Evolutionary conservation across 1,140 invertebrate species (phyloP).

Genomic region (Drosophila nigromelanica): DNA sequence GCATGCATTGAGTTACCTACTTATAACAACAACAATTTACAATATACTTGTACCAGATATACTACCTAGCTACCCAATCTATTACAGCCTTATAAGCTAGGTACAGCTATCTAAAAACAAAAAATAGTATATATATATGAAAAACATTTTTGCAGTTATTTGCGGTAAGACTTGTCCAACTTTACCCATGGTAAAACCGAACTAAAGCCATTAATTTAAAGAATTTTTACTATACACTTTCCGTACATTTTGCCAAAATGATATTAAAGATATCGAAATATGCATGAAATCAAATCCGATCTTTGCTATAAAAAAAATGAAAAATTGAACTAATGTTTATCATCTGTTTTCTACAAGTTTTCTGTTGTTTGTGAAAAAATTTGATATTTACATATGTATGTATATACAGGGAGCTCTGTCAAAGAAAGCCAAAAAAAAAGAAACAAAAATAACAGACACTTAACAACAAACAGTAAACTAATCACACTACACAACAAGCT

Average conservation of each 20-base stretch:
- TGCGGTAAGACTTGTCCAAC: slow-evolving; percentile 34
- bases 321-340: slow-evolving; percentile 78
- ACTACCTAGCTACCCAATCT: slow-evolving; percentile 52
- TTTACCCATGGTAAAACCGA: slow-evolving; percentile 4
- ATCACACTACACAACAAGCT: slow-evolving; percentile 43
- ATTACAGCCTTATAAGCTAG: slow-evolving; percentile 55
- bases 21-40: slow-evolving; percentile 33
- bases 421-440: slow-evolving; percentile 59
- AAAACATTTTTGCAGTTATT: slow-evolving; percentile 27
- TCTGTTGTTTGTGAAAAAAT: slow-evolving; percentile 61
- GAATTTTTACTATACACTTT: background rate
- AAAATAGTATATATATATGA: background rate
- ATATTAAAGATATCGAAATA: slow-evolving; percentile 10
- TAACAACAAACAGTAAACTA: slow-evolving; percentile 58
- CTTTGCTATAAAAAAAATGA: slow-evolving; percentile 13
- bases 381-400: slow-evolving; percentile 43
- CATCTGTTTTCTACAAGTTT: slow-evolving; percentile 69
- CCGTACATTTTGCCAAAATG: slow-evolving; percentile 5
- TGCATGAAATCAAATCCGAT: slow-evolving; percentile 35
- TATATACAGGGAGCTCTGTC: slow-evolving; percentile 78
- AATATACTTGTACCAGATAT: slow-evolving; percentile 61
- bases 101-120: slow-evolving; percentile 16
- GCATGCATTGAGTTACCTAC: slow-evolving; percentile 69
- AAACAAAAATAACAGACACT: slow-evolving; percentile 12
- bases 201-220: slow-evolving; percentile 1